Evolutionary conservation across 2,888 invertebrate species (phyloP).

Genomic region (Mimas tiliae): DNA sequence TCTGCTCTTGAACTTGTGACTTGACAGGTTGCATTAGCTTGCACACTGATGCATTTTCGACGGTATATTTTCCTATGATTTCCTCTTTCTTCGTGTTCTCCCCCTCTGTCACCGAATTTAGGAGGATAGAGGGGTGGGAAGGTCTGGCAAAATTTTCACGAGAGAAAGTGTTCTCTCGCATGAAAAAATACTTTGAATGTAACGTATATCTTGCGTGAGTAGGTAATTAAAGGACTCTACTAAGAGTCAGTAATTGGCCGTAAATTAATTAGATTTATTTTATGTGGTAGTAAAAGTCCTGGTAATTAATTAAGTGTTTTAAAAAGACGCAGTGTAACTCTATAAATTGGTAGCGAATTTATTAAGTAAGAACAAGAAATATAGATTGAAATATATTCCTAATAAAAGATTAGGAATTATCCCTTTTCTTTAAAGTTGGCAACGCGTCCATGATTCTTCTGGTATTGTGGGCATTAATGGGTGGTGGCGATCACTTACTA

Average conservation of each 20-base stretch:
- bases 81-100: conserved; percentile 12
- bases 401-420: no score
- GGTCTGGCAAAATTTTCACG: conserved; percentile 1
- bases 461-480: no score
- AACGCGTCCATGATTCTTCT: no score
- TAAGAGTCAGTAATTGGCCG: conserved; percentile 2
- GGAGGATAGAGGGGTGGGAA: not conserved
- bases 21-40: conserved; percentile 67
- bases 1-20: conserved; percentile 75
- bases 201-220: conserved; percentile 5
- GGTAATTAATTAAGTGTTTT: not conserved
- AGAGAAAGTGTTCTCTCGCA: conserved; percentile 22
- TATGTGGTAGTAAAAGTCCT: not conserved
- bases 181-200: conserved; percentile 12
- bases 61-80: conserved; percentile 21
- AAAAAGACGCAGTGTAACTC: not conserved
- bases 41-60: conserved; percentile 70
- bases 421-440: no score
- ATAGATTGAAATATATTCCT: not conserved
- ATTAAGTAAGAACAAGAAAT: not conserved
- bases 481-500: no score
- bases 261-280: conserved; percentile 21
- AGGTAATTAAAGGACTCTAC: conserved; percentile 11
- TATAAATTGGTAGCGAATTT: not conserved
- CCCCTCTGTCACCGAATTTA: conserved; percentile 11